phyloP scores from a whole-genome alignment of 2,113 vertebrate species.

The Casuarius casuarius region DNA sequence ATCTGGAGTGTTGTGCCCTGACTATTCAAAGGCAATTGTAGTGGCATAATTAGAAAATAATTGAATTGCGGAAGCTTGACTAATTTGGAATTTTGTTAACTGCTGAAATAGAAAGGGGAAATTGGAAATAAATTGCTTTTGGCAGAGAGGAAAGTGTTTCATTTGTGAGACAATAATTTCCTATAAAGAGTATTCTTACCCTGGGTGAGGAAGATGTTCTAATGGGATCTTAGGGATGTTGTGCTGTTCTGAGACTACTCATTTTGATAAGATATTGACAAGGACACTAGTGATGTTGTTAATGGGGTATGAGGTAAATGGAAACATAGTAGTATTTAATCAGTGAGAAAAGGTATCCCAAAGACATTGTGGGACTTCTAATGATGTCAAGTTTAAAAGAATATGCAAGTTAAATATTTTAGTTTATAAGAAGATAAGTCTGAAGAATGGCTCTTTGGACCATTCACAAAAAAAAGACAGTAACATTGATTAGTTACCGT shows the following conservation, averaged over 20 bases:
- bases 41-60: not conserved
- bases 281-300: not conserved
- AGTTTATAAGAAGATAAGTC: not conserved
- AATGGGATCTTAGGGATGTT: not conserved
- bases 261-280: not conserved
- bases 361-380: not conserved
- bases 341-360: not conserved
- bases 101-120: not conserved
- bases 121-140: not conserved
- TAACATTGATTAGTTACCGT: not conserved
- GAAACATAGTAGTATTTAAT: not conserved
- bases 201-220: not conserved
- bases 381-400: not conserved
- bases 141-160: not conserved
- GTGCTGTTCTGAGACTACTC: not conserved
- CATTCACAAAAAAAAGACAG: not conserved
- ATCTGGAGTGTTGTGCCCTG: not conserved
- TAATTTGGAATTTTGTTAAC: not conserved
- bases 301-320: not conserved
- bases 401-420: not conserved
- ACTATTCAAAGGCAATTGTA: not conserved
- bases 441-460: not conserved
- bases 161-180: not conserved
- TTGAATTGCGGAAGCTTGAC: not conserved
- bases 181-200: not conserved